Base-by-base conservation (phyloP, 2,113 vertebrate genomes). In the Chaetorhynchus papuensis region DNA sequence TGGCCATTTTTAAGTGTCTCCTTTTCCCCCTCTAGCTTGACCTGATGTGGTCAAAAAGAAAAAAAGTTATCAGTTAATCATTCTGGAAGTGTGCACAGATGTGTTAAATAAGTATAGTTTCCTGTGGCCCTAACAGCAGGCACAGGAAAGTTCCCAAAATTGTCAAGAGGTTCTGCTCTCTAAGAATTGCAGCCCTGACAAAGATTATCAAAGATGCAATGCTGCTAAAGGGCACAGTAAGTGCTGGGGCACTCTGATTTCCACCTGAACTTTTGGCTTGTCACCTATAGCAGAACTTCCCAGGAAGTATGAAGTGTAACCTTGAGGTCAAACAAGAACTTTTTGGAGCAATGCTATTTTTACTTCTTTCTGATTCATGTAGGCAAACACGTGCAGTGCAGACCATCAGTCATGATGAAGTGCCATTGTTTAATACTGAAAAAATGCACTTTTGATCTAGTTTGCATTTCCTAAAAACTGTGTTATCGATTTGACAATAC, bases 401-500 rank as follows among this genome's bases (percentile, higher is more conserved):
- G 92, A 71, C 76, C 31, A 15, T 42, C 4, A 1, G 57, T 66
- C 68, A 63, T 85, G 85, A 96, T 82, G 75, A 91, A 75, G 63
- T 78, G 82, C 68, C 28, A 56, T 95, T 94, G 84, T 93, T 94
- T 88, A 94, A 93, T 90, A 86, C 87, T n/a, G 49, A 68, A 90
- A 93, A 93, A 83, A 95, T 90, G 92, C 80, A 61, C 80, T 76
- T 92, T 91, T 77, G 56, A 90, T 81, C 87, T 71, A 89, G 68
- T 82, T 90, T 45, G 61, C 80, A 57, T 95, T 94, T 94, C 83
- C 57, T 89, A 89, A 87, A 89, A 94, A 27, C 60, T 93, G 68
- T 94, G 57, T 82, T 96, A 95, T 93, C 96, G 87, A 94, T 94
- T 95, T 94, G 86, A 93, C 80, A 87, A 78, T 84, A 45, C 64